phyloP scores from a whole-genome alignment of 1,140 invertebrate genomes.

The Zophobas atratus region DNA sequence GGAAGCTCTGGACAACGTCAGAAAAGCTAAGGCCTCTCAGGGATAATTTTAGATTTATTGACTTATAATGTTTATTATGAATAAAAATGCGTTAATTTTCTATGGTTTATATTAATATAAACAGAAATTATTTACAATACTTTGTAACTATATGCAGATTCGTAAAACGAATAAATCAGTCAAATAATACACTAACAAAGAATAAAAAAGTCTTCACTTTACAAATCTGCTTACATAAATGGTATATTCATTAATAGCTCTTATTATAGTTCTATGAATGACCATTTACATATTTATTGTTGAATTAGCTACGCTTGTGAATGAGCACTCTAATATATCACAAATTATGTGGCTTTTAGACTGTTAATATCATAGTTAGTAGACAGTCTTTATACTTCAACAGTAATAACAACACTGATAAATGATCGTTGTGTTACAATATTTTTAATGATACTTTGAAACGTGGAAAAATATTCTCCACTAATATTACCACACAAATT shows the following conservation, averaged over 20 bases:
- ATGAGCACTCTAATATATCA: conserved; percentile 66
- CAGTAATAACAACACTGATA: conserved; percentile 26
- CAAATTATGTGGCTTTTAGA: conserved; percentile 61
- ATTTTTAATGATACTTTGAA: conserved; percentile 33
- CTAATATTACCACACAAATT: conserved; percentile 24
- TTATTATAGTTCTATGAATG: conserved; percentile 27
- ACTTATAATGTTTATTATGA: conserved; percentile 9
- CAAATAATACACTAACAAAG: conserved; percentile 55
- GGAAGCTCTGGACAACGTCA: conserved; percentile 51
- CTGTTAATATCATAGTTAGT: conserved; percentile 52
- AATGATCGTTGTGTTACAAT: conserved; percentile 42
- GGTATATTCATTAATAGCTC: conserved; percentile 41
- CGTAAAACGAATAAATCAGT: conserved; percentile 58
- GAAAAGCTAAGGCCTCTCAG: conserved; percentile 38
- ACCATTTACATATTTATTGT: conserved; percentile 39
- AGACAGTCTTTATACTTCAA: conserved; percentile 52
- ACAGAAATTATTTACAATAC: conserved; percentile 61
- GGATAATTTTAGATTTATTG: conserved; percentile 3
- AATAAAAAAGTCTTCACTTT: conserved; percentile 34
- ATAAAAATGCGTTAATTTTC: conserved; percentile 19
- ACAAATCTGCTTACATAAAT: conserved; percentile 54
- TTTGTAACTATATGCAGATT: conserved; percentile 55
- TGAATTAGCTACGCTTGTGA: conserved; percentile 56
- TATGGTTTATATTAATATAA: conserved; percentile 55
- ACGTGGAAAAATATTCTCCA: conserved; percentile 18